phyloP scores from a whole-genome alignment of 2,113 vertebrate species.

The Oreotragus oreotragus region DNA sequence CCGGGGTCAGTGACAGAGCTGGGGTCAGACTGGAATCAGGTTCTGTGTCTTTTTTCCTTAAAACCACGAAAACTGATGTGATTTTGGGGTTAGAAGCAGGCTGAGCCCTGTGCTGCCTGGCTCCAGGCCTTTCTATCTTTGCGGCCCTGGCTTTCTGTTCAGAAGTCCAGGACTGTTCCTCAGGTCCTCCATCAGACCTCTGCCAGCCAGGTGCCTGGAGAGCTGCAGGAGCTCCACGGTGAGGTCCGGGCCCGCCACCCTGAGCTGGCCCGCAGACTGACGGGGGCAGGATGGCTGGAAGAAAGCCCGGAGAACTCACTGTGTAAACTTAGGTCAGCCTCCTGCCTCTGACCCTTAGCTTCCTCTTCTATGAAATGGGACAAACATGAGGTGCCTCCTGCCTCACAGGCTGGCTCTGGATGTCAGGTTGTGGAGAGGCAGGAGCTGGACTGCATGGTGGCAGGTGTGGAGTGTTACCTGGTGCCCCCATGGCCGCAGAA shows the following conservation, averaged over 20 bases:
- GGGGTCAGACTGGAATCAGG: background rate
- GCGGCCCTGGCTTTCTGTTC: background rate
- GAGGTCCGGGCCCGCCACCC: background rate
- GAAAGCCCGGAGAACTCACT: background rate
- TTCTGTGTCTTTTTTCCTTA: background rate
- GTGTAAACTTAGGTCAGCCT: background rate
- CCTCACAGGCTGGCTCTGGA: background rate
- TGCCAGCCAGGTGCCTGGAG: background rate
- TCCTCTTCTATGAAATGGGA: background rate
- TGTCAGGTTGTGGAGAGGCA: background rate
- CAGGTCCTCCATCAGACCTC: background rate
- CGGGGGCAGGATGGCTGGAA: background rate
- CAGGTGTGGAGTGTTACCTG: background rate
- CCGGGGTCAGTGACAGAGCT: background rate
- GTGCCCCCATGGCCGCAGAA: background rate
- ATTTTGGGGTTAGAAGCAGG: background rate
- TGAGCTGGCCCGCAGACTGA: fast-evolving
- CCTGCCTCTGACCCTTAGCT: background rate
- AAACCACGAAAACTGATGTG: background rate
- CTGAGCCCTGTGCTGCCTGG: background rate
- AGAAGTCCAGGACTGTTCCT: background rate
- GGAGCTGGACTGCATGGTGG: background rate
- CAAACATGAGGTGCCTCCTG: background rate
- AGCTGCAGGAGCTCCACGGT: background rate
- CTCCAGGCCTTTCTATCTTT: background rate